Base-by-base conservation (phyloP, 2,113 vertebrate genomes). In the Acinonyx jubatus region DNA sequence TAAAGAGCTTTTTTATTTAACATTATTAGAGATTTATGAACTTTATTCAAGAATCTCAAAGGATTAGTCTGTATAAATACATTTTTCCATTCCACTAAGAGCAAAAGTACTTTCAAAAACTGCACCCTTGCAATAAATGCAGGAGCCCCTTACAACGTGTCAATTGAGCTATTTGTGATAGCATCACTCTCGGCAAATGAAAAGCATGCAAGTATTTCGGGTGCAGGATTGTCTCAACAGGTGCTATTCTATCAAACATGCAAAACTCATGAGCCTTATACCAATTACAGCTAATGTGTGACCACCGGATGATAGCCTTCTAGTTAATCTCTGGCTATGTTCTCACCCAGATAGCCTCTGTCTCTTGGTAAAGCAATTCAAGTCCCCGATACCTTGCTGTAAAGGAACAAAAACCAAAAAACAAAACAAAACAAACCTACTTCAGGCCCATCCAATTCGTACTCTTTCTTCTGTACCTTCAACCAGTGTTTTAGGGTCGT, bases 301-400 rank as follows among this genome's bases (percentile, higher is more conserved):
- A n/a, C 12, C 21, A 21, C 0, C 0, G 9, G 33, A 23, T 12
- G 25, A 65, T 25, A n/a, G 14, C 3, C 21, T 88, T 57, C 57
- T 16, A 41, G 21, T 23, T 83, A 16, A 38, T 29, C 33, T 76
- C 41, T 61, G 7, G 79, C 65, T 71, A 2, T 86, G 86, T 33
- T 63, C 29, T 21, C 16, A 76, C 12, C 38, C 73, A 7, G 1
- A 16, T 0, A 41, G 66, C 8, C 36, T 2, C 1, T 68, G 16
- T 48, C 38, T 89, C n/a, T 93, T 74, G 31, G 52, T 45, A 50
- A 74, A 31, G 38, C 45, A 89, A 45, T 55, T 78, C 45, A 90
- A 48, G 15, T 68, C 31, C 19, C 36, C 29, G 7, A 52, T 23
- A 10, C 25, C 10, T 80, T 55, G 25, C 29, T 73, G 13, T 65